These are phyloP conservation scores for Idaea straminata DNA, from an alignment of 2,888 invertebrate species.

Conservation along the genomic window DNA sequence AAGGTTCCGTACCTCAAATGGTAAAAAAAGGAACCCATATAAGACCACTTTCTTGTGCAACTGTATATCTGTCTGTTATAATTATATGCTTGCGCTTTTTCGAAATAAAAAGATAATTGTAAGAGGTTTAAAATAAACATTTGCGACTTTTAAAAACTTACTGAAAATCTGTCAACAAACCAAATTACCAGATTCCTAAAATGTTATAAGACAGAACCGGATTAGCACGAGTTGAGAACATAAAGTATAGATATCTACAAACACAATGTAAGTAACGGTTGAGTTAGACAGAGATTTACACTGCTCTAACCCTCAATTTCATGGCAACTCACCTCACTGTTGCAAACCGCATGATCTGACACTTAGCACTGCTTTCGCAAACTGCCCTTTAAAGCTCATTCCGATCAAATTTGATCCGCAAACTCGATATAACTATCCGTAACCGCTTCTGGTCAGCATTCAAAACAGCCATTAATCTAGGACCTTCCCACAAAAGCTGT, in stretches of 20 bases:
- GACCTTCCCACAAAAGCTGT: slow-evolving; percentile 40
- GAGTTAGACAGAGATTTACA: not conserved
- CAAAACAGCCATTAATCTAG: slow-evolving; percentile 46
- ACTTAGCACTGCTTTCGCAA: slow-evolving; percentile 21
- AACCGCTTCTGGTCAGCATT: slow-evolving; percentile 31
- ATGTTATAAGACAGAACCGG: no score
- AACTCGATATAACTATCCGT: slow-evolving; percentile 26
- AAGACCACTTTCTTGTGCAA: no score
- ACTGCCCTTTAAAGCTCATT: slow-evolving; percentile 23
- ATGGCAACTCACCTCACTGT: not conserved
- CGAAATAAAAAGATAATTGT: no score
- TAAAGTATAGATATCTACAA: not conserved
- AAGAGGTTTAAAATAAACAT: no score
- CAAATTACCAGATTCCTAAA: no score
- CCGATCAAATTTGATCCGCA: slow-evolving; percentile 24
- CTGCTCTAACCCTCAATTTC: not conserved
- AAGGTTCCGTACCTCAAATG: no score
- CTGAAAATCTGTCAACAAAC: no score
- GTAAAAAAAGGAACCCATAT: no score
- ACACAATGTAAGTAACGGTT: not conserved
- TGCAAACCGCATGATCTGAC: slow-evolving; percentile 17
- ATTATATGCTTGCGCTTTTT: no score
- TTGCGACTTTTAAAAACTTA: no score
- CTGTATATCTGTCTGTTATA: no score
- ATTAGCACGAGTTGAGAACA: no score